Conservation (phyloP, 2,797 vertebrate species). For the Hirundo rustica region DNA sequence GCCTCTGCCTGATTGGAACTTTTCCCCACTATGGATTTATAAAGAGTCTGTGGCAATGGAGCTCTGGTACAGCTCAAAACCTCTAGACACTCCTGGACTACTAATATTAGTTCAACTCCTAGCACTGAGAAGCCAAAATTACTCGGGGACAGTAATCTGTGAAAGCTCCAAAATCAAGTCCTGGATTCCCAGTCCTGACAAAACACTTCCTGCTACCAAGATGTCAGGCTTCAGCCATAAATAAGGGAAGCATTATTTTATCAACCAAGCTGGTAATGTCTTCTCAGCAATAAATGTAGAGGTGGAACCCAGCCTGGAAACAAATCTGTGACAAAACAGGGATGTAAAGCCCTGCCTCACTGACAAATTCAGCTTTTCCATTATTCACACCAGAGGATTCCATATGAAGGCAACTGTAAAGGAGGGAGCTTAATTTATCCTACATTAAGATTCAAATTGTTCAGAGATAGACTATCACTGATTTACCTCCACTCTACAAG, state of each 20-base stretch:
- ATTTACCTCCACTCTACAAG: neutral
- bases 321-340: neutral
- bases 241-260: neutral
- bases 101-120: neutral
- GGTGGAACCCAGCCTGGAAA: neutral
- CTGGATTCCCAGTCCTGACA: accelerated
- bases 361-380: neutral
- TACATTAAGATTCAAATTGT: slow-evolving; percentile 25
- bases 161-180: neutral
- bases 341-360: neutral
- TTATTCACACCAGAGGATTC: neutral
- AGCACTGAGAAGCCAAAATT: neutral
- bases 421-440: neutral
- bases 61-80: neutral
- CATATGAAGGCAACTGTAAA: neutral
- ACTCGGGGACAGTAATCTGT: neutral
- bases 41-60: neutral
- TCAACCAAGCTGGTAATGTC: neutral
- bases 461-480: slow-evolving; percentile 1
- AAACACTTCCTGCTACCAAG: neutral
- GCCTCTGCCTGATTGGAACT: neutral
- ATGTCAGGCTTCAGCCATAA: neutral
- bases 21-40: neutral
- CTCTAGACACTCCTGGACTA: neutral
- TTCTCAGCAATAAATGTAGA: neutral